These are phyloP conservation scores for Lasioglossum baleicum DNA, from an alignment of 1,140 invertebrate genomes.

Conservation along the genomic window DNA sequence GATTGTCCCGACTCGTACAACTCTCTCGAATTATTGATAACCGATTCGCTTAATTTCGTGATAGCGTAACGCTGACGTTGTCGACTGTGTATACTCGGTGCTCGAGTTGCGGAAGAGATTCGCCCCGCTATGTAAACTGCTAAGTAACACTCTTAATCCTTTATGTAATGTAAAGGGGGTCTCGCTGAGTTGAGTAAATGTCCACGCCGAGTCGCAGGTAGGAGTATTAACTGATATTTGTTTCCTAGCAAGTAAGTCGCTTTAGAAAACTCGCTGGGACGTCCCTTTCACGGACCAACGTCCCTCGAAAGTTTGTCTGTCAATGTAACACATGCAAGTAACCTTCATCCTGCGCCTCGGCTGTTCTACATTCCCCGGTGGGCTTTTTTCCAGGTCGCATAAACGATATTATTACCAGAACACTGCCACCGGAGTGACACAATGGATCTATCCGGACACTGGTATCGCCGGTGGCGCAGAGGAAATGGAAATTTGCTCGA, in stretches of 20 bases:
- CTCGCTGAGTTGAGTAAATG: slow-evolving; percentile 51
- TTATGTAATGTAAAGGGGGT: slow-evolving; percentile 56
- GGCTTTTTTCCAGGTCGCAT: slow-evolving; percentile 82
- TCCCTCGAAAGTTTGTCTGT: slow-evolving; percentile 54
- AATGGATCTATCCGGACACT: slow-evolving; percentile 85
- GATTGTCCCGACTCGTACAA: background rate
- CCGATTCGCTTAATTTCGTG: slow-evolving; percentile 33
- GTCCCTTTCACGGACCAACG: slow-evolving; percentile 48
- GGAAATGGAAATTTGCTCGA: slow-evolving; percentile 84
- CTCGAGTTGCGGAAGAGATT: slow-evolving; percentile 40
- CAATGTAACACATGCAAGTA: slow-evolving; percentile 51
- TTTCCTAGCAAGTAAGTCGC: slow-evolving; percentile 55
- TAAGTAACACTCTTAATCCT: slow-evolving; percentile 56
- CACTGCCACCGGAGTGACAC: slow-evolving; percentile 80
- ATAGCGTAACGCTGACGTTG: slow-evolving; percentile 35
- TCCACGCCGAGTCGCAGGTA: slow-evolving; percentile 56
- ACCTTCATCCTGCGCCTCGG: slow-evolving; percentile 60
- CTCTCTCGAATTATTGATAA: slow-evolving; percentile 22
- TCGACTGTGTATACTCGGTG: slow-evolving; percentile 31
- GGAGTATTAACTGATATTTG: slow-evolving; percentile 58
- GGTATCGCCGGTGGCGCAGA: slow-evolving; percentile 81
- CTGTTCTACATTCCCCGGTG: slow-evolving; percentile 69
- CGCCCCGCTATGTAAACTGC: slow-evolving; percentile 43
- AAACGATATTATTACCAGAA: slow-evolving; percentile 87
- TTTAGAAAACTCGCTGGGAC: slow-evolving; percentile 50